These are phyloP conservation scores for Syrmaticus mikado DNA, from an alignment of 2,113 vertebrate species.

Conservation along the genomic window DNA sequence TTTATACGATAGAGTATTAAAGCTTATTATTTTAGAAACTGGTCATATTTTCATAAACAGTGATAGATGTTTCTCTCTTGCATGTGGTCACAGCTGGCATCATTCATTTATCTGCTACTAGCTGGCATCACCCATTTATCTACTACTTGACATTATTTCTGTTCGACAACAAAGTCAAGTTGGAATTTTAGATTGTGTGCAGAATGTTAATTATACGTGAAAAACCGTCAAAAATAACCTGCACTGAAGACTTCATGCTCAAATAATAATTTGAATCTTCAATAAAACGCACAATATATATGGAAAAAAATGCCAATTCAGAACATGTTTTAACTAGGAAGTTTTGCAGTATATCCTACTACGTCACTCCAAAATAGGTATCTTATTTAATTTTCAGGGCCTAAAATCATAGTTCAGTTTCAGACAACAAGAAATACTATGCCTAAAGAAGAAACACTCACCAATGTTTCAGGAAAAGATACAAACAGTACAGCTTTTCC, in stretches of 20 bases:
- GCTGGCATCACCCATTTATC: background rate
- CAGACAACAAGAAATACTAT: background rate
- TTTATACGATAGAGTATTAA: background rate
- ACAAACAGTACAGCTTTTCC: background rate
- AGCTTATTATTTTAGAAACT: background rate
- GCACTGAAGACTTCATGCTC: background rate
- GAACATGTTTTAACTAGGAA: background rate
- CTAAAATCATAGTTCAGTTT: background rate
- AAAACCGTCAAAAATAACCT: conserved; percentile 16
- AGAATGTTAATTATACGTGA: background rate
- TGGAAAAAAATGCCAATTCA: background rate
- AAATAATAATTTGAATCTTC: background rate
- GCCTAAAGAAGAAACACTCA: background rate
- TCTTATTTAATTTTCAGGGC: background rate
- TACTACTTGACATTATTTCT: background rate
- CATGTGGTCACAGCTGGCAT: background rate
- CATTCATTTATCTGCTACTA: background rate
- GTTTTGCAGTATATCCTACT: background rate
- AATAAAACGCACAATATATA: background rate
- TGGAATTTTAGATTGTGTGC: background rate
- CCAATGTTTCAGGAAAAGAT: background rate
- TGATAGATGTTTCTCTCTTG: background rate
- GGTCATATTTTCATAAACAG: background rate
- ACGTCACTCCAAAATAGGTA: background rate
- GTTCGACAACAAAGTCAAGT: background rate